phyloP scores from a whole-genome alignment of 2,888 invertebrate genomes.

The Eustalomyia histrio region DNA sequence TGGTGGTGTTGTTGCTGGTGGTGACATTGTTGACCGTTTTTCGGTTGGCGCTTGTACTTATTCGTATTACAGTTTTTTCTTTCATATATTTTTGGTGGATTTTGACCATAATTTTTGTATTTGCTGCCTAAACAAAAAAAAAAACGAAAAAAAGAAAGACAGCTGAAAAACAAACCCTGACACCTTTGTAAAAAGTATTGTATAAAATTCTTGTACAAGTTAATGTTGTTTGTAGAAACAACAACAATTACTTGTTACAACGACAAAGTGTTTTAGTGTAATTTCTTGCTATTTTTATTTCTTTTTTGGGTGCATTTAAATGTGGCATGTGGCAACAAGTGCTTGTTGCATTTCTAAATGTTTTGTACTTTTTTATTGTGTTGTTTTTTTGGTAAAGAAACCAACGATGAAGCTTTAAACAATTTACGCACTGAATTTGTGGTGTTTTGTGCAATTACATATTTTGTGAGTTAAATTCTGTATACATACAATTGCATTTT shows the following conservation, averaged over 20 bases:
- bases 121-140: conserved; percentile 24
- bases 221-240: conserved; percentile 36
- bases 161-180: conserved; percentile 61
- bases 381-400: neutral
- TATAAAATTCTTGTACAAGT: conserved; percentile 33
- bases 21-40: conserved; percentile 64
- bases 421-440: conserved; percentile 52
- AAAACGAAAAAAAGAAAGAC: conserved; percentile 21
- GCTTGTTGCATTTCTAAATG: conserved; percentile 66
- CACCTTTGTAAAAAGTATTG: conserved; percentile 51
- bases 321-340: conserved; percentile 70
- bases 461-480: neutral
- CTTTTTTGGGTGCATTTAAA: conserved; percentile 60
- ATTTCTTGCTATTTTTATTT: conserved; percentile 44
- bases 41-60: conserved; percentile 63
- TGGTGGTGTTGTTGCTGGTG: conserved; percentile 9
- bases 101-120: conserved; percentile 64
- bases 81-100: conserved; percentile 16
- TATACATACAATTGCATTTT: neutral
- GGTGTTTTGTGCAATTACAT: conserved; percentile 42
- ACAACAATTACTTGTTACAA: conserved; percentile 61
- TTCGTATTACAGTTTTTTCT: conserved; percentile 48
- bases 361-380: conserved; percentile 29
- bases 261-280: conserved; percentile 65
- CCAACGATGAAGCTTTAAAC: conserved; percentile 11